phyloP scores from a whole-genome alignment of 2,888 invertebrate genomes.

The Tipula confusa region DNA sequence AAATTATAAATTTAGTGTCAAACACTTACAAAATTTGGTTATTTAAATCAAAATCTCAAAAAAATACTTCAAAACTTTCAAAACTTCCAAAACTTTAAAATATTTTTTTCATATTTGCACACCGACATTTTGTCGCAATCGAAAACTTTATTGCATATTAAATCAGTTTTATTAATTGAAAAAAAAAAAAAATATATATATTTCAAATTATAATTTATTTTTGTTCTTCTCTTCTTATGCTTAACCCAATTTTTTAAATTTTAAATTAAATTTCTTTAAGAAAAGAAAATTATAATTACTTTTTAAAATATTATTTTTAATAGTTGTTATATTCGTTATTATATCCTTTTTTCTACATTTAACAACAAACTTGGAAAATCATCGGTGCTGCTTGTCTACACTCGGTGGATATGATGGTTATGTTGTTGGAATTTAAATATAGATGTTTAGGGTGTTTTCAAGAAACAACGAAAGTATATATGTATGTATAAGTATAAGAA shows the following conservation, averaged over 20 bases:
- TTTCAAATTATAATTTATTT: neutral
- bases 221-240: neutral
- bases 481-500: neutral
- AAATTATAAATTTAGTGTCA: no score
- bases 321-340: neutral
- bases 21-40: no score
- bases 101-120: neutral
- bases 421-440: neutral
- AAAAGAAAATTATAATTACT: neutral
- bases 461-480: no score
- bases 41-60: no score
- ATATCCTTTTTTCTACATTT: neutral
- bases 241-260: neutral
- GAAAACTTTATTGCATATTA: constrained; percentile 20
- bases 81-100: neutral
- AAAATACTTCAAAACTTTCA: no score
- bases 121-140: neutral
- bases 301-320: constrained; percentile 15
- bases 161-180: neutral
- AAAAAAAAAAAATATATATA: no score
- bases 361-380: neutral
- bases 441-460: neutral
- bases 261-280: constrained; percentile 12
- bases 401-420: neutral
- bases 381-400: neutral